These are phyloP conservation scores for Spodoptera picta DNA, from an alignment of 2,888 invertebrate species.

Conservation along the genomic window DNA sequence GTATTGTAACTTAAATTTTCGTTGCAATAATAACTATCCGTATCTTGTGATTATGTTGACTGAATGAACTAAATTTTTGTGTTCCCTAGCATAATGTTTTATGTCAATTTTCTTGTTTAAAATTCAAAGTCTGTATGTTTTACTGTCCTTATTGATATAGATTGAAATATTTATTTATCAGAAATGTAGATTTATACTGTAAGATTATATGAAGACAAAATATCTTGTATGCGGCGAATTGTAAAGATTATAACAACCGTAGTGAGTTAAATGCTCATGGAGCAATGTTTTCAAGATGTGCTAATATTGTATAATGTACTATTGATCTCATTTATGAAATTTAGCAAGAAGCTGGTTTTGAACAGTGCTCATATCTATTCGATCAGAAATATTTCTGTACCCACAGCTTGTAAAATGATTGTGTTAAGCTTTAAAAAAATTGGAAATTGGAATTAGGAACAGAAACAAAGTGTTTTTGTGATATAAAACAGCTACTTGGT, in stretches of 20 bases:
- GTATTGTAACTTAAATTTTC: slow-evolving; percentile 56
- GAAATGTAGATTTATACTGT: slow-evolving; percentile 57
- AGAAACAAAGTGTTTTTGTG: slow-evolving; percentile 64
- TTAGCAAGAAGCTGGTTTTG: slow-evolving; percentile 57
- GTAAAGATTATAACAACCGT: slow-evolving; percentile 62
- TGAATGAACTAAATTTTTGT: slow-evolving; percentile 59
- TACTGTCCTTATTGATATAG: slow-evolving; percentile 38
- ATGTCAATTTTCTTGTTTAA: slow-evolving; percentile 50
- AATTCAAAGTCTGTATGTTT: slow-evolving; percentile 47
- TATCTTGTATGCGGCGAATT: slow-evolving; percentile 65
- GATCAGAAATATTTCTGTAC: slow-evolving; percentile 65
- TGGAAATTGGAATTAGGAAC: slow-evolving; percentile 58
- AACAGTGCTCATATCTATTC: slow-evolving; percentile 55
- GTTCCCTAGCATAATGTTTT: slow-evolving; percentile 50
- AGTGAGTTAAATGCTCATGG: slow-evolving; percentile 68
- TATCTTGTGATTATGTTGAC: slow-evolving; percentile 57
- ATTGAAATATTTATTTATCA: slow-evolving; percentile 55
- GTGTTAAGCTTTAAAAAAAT: slow-evolving; percentile 54
- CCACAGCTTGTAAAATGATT: slow-evolving; percentile 35
- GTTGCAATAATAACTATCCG: slow-evolving; percentile 50
- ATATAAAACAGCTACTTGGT: slow-evolving; percentile 61
- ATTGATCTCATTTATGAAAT: slow-evolving; percentile 79
- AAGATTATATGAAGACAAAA: slow-evolving; percentile 64
- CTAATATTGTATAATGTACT: slow-evolving; percentile 61
- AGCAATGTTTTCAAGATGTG: slow-evolving; percentile 67